Base-by-base conservation (phyloP, 2,888 invertebrate species). In the Drosophila setosimentum region DNA sequence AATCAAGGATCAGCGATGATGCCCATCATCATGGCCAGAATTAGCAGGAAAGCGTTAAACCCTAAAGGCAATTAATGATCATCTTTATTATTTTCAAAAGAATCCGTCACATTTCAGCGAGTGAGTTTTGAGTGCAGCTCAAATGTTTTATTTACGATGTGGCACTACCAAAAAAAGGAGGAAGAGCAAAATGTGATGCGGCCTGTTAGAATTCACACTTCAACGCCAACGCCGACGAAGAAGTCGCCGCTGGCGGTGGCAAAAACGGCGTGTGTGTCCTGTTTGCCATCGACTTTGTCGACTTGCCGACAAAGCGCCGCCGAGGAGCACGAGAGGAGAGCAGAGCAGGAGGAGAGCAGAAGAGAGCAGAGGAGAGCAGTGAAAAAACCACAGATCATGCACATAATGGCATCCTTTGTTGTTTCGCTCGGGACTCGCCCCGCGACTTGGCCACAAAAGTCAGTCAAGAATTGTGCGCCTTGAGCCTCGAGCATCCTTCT, bases 201-300 rank as follows among this genome's bases (percentile, higher is more conserved):
- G 89, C 69, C 87, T 90, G 87, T 90, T 90, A 90, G 89, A 87
- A 90, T 87, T 87, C 87, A 87, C 87, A 87, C 87, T 80, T 90
- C 86, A 78, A 76, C 89, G 81, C 67, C 73, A 42, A 57, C 29
- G 55, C n/a, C n/a, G 55, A 37, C 13, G 37, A 40, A 29, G 33
- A 27, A 35, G 54, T 37, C 35, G 69, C 78, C 70, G 63, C 49
- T 48, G 72, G 74, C 69, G 61, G 73, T 63, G 68, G 73, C 69
- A 55, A 63, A 54, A 71, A 60, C 76, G 78, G 76, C 78, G 76
- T 78, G 76, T 87, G 72, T 83, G 68, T 83, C 63, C 78, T 72
- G 55, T 61, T 45, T 29, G 37, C 37, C 51, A 45, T 58, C 33
- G 68, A 58, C 59, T 72, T 75, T 70, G 55, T 73, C 61, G 66